Base-by-base conservation (phyloP, 2,797 vertebrate genomes). In the Pseudotriccus pelzelni region DNA sequence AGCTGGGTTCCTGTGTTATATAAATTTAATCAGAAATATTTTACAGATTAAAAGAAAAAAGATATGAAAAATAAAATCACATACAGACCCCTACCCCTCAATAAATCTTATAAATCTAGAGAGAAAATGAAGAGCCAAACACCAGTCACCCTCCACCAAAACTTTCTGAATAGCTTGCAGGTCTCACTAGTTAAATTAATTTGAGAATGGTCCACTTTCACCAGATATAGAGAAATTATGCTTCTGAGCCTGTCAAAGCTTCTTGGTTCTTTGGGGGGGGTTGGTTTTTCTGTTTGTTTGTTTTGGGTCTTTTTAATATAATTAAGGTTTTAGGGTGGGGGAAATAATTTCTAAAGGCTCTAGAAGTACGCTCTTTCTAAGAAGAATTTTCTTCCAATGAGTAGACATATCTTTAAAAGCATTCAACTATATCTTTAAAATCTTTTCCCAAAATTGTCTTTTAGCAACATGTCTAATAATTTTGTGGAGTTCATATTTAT, bases 111-210 rank as follows among this genome's bases (percentile, higher is more conserved):
- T 2, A 43, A 76, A 52, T 34, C 8, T n/a, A 18, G n/a, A 28
- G 9, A 20, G 9, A 73, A 85, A 76, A 32, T 8, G 12, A 41
- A 56, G 24, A 80, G 22, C 2, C 36, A 74, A 83, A 55, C 9
- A 60, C 12, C 13, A 50, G 5, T 3, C 7, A 64, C 2, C 1
- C 4, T 41, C 7, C 1, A 8, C 3, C 24, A 67, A 75, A 87
- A 70, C 6, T 7, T 30, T 50, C 53, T 37, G 15, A 76, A 53
- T 3, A 66, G 7, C 16, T 32, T 70, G 17, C 25, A 72, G 22
- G 13, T 86, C 49, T 87, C 24, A 47, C 5, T 18, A 52, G 19
- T 24, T 60, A 52, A 69, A 74, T 14, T 50, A 28, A 30, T 49
- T 69, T 69, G 23, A 81, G 34, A 73, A 68, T 47, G 9, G 19